Conservation (phyloP, 1,140 invertebrate species). For the Battus philenor region DNA sequence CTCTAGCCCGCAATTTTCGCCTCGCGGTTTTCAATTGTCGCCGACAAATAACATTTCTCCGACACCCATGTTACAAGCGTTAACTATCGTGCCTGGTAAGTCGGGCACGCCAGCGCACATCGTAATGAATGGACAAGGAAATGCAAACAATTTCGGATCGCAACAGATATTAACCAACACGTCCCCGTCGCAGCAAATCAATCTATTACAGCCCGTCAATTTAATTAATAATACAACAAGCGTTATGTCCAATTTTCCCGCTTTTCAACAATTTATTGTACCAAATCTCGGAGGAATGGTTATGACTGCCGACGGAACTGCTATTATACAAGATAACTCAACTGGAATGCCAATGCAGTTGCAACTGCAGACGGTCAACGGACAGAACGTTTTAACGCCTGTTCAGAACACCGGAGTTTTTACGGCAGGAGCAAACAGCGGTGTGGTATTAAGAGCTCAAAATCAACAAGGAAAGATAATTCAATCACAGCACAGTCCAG, state of each 20-base stretch:
- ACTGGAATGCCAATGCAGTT: slow-evolving; percentile 82
- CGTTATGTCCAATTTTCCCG: slow-evolving; percentile 85
- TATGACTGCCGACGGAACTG: slow-evolving; percentile 83
- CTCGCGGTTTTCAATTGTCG: slow-evolving; percentile 80
- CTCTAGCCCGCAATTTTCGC: slow-evolving; percentile 78
- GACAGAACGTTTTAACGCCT: slow-evolving; percentile 85
- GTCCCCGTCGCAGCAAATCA: slow-evolving; percentile 85
- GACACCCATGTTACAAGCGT: slow-evolving; percentile 82
- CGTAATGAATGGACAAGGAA: slow-evolving; percentile 83
- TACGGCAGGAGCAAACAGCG: slow-evolving; percentile 80
- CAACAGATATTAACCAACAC: slow-evolving; percentile 83
- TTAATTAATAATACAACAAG: slow-evolving; percentile 82
- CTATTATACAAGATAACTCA: slow-evolving; percentile 81
- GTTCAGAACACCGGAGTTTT: slow-evolving; percentile 84
- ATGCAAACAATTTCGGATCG: slow-evolving; percentile 78
- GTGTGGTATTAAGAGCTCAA: slow-evolving; percentile 87
- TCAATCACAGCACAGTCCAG: slow-evolving; percentile 81
- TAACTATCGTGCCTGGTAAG: slow-evolving; percentile 86
- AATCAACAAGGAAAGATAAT: slow-evolving; percentile 84
- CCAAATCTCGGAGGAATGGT: slow-evolving; percentile 87
- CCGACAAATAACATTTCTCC: slow-evolving; percentile 78
- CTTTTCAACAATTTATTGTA: slow-evolving; percentile 89
- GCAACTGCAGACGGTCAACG: slow-evolving; percentile 88
- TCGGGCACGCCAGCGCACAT: slow-evolving; percentile 81
- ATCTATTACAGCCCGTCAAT: slow-evolving; percentile 88